phyloP scores from a whole-genome alignment of 1,140 invertebrate species.

The Colletes latitarsis region DNA sequence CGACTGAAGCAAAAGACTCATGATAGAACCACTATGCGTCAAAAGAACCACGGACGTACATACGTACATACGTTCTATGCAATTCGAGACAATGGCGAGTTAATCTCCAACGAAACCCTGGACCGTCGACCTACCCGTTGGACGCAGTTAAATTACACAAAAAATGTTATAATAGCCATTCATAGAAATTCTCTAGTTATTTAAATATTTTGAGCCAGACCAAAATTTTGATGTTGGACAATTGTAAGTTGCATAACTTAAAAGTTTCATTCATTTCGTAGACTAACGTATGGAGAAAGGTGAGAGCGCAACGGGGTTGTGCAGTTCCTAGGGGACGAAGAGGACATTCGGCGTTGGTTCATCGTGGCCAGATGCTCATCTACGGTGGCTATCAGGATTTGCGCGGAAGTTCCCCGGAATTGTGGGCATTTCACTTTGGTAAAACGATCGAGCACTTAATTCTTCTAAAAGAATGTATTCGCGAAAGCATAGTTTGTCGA shows the following conservation, averaged over 20 bases:
- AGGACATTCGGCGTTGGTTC: constrained; percentile 91
- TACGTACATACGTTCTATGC: background rate
- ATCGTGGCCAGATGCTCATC: constrained; percentile 90
- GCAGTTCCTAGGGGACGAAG: constrained; percentile 88
- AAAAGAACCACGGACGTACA: constrained; percentile 32
- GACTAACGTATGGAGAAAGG: constrained; percentile 87
- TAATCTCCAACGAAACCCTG: too few relatives aligned
- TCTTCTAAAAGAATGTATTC: too few relatives aligned
- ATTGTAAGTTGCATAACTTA: too few relatives aligned
- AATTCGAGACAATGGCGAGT: too few relatives aligned
- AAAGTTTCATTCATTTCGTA: constrained; percentile 68
- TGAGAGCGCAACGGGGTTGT: constrained; percentile 82
- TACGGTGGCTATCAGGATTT: constrained; percentile 95
- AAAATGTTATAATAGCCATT: too few relatives aligned
- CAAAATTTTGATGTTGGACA: too few relatives aligned
- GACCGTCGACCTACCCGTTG: too few relatives aligned
- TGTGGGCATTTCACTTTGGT: constrained; percentile 96
- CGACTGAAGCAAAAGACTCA: constrained; percentile 44
- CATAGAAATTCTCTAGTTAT: too few relatives aligned
- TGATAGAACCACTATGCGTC: constrained; percentile 57
- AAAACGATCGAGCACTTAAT: constrained; percentile 41
- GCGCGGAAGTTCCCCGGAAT: constrained; percentile 90
- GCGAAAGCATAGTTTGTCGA: background rate
- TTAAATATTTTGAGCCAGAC: too few relatives aligned
- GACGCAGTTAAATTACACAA: too few relatives aligned